Percentiles rank a stretch among this genome's conserved stretches.
phyloP scores from a whole-genome alignment of 2,113 vertebrate species.

The Cynopterus brachyotis region DNA sequence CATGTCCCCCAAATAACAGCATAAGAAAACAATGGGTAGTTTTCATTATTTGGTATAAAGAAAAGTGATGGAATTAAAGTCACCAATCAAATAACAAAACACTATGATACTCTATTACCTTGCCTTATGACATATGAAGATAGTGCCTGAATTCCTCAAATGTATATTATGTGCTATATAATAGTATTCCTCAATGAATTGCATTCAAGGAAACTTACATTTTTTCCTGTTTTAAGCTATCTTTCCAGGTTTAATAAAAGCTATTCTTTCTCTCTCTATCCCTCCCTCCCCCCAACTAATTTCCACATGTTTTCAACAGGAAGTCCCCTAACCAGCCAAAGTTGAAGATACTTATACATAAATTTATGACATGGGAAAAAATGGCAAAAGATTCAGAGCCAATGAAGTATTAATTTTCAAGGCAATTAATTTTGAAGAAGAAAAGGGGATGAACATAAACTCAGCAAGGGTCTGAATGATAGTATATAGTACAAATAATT shows the following conservation, averaged over 20 bases:
- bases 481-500: slow-evolving; percentile 80
- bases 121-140: not conserved
- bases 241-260: slow-evolving; percentile 63
- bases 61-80: not conserved
- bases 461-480: slow-evolving; percentile 64
- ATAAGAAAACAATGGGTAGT: not conserved
- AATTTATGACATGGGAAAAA: slow-evolving; percentile 64
- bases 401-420: slow-evolving; percentile 70
- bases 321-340: slow-evolving; percentile 57
- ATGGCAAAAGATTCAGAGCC: slow-evolving; percentile 60
- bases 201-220: slow-evolving; percentile 57
- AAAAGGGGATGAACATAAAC: slow-evolving; percentile 63
- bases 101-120: not conserved
- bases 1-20: not conserved
- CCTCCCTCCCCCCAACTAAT: not conserved
- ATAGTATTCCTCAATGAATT: slow-evolving; percentile 38
- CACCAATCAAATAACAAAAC: slow-evolving; percentile 19
- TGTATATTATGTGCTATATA: slow-evolving; percentile 32
- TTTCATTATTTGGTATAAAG: not conserved
- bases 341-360: slow-evolving; percentile 66
- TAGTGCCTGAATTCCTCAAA: not conserved
- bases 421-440: slow-evolving; percentile 50
- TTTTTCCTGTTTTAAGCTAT: slow-evolving; percentile 19
- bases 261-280: not conserved
- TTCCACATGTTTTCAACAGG: slow-evolving; percentile 63